Evolutionary conservation across 2,888 invertebrate species (phyloP).

Genomic region (Euplagia quadripunctaria): DNA sequence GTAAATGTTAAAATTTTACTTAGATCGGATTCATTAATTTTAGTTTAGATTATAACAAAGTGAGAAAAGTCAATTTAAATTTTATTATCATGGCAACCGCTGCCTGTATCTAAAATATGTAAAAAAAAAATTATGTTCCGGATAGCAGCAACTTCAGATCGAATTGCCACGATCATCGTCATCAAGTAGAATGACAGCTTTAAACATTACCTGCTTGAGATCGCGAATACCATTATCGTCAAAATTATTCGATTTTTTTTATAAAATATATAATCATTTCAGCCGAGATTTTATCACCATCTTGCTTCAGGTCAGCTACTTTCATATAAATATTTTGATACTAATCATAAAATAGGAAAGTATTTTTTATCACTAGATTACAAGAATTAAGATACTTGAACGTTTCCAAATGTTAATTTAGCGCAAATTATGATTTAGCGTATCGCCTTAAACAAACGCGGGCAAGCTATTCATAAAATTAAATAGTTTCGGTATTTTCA

Average conservation of each 20-base stretch:
- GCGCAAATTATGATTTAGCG: neutral
- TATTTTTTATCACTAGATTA: constrained; percentile 46
- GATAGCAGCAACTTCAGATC: too few species aligned
- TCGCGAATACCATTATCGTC: neutral
- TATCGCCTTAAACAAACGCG: constrained; percentile 5
- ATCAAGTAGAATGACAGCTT: neutral
- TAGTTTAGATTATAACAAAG: too few species aligned
- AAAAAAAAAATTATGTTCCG: neutral
- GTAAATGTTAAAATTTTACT: neutral
- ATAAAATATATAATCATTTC: neutral
- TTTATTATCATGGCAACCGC: neutral
- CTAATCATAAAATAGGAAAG: constrained; percentile 53
- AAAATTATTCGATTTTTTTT: neutral
- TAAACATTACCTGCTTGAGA: neutral
- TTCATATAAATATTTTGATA: constrained; percentile 34
- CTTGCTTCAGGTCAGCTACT: constrained; percentile 22
- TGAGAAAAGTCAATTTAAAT: neutral
- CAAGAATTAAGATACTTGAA: constrained; percentile 46
- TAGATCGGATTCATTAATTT: neutral
- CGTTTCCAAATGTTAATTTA: constrained; percentile 24
- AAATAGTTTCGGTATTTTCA: constrained; percentile 6
- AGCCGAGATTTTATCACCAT: constrained; percentile 37
- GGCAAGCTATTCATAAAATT: neutral
- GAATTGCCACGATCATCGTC: neutral
- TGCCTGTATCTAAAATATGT: neutral